phyloP scores from a whole-genome alignment of 1,140 invertebrate genomes.

The Colletes latitarsis region DNA sequence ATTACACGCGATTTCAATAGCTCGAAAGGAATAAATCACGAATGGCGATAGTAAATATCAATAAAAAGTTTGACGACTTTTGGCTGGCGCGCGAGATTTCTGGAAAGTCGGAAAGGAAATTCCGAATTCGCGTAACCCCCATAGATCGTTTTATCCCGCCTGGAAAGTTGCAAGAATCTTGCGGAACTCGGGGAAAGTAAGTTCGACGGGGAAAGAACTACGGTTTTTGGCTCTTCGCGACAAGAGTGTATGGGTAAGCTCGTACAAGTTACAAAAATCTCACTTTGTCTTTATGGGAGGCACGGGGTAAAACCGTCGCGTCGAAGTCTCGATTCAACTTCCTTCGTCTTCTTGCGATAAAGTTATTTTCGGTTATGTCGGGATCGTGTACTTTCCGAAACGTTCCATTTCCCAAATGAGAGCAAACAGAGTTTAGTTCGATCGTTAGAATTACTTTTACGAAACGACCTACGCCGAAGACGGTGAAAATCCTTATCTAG shows the following conservation, averaged over 20 bases:
- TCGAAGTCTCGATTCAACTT: neutral
- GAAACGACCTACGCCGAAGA: no score
- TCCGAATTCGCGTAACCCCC: neutral
- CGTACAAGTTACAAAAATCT: neutral
- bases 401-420: neutral
- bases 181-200: neutral
- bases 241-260: neutral
- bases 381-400: no score
- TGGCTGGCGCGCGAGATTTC: neutral
- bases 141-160: neutral
- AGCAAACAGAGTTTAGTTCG: neutral
- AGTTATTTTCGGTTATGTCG: no score
- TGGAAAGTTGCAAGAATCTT: neutral
- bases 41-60: neutral
- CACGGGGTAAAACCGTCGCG: no score
- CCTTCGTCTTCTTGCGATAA: no score
- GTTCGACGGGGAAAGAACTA: neutral
- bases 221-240: neutral
- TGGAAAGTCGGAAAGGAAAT: neutral
- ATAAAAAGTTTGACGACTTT: neutral
- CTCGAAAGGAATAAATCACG: neutral
- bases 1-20: no score
- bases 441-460: no score
- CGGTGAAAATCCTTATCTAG: no score
- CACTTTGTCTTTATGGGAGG: neutral